Evolutionary conservation across 2,797 vertebrate genomes (phyloP), one percentile per base, ranked within the genome.

Genomic region (Prionace glauca): DNA sequence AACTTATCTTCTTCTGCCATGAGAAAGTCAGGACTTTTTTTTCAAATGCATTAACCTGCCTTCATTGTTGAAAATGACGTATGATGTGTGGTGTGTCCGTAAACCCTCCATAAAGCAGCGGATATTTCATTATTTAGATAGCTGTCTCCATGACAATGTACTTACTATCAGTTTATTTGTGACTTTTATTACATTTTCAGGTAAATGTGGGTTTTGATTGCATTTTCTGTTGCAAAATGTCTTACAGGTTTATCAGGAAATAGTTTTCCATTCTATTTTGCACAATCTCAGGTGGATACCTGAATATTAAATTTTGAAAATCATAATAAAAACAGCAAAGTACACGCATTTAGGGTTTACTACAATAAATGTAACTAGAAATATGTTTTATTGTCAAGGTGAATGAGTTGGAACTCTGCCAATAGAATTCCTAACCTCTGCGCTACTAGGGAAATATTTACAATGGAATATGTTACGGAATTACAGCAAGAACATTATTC

Each of bases 71-170:
- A 96, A 96, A 96, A 93, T 96, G 95, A 96, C 86, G 96, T 45
- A 79, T 56, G 1, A 96, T 96, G 96, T 24, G 95, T 95, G 22
- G 96, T 36, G 95, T 96, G 69, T 50, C 3, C 67, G 84, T 1
- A 96, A 24, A 93, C 16, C 4, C 41, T 29, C 5, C 41, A 36
- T 96, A 96, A 71, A 96, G 96, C 45, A 56, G 0, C 0, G 96
- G 95, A 0, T 1, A 69, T 95, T 96, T 96, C 87, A 96, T 96
- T 97, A 96, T 96, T 96, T 96, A 96, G 81, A 96, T 96, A 95
- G 96, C 96, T 96, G 95, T 81, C 95, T 50, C 32, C 96, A 87
- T 96, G 5, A 96, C 69, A 95, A 96, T 95, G 71, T 96, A 69
- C n/a, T n/a, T 69, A 93, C 20, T 93, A 69, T 71, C 65, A 71